Conservation (phyloP, 2,797 vertebrate species). For the Cheracebus regulus region DNA sequence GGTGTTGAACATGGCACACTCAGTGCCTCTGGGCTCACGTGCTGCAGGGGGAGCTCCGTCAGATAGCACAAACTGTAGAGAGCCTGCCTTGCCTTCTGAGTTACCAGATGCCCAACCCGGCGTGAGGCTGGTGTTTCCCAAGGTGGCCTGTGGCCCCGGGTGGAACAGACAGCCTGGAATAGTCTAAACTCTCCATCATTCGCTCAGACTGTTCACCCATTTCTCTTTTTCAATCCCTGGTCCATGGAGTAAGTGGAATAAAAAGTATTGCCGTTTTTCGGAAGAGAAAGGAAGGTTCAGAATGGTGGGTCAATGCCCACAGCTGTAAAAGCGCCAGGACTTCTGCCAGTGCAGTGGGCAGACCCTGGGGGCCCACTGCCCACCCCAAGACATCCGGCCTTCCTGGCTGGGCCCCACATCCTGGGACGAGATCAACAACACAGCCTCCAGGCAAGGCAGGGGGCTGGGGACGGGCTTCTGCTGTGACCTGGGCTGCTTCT, state of each 20-base stretch:
- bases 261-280: neutral
- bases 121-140: neutral
- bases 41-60: fast-evolving
- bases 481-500: neutral
- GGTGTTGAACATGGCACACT: fast-evolving
- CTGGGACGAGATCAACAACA: neutral
- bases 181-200: fast-evolving
- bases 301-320: fast-evolving
- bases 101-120: fast-evolving
- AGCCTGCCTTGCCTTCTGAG: neutral
- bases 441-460: fast-evolving
- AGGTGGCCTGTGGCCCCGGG: neutral
- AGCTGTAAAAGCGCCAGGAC: too few species aligned
- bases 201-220: fast-evolving
- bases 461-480: neutral
- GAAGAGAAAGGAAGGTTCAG: neutral
- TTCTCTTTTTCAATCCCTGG: neutral
- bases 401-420: neutral
- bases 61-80: fast-evolving
- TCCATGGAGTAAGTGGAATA: fast-evolving
- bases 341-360: neutral
- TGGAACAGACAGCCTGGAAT: too few species aligned
- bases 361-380: neutral
- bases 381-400: neutral
- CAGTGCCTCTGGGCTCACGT: fast-evolving